Evolutionary conservation across 2,113 vertebrate species (phyloP).

Genomic region (Eulemur rufifrons): DNA sequence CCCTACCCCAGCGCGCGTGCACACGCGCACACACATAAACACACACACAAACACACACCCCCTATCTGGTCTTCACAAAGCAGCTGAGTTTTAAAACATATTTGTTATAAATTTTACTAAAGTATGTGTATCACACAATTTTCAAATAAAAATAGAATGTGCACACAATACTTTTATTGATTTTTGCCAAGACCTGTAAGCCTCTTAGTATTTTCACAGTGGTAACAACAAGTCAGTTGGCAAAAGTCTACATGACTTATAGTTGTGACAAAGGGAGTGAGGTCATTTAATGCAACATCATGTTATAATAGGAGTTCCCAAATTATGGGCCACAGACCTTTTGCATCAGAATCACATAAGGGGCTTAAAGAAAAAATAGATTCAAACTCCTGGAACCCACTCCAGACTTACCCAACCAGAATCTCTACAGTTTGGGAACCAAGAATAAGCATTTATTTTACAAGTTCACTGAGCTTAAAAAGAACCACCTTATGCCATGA

Average conservation of each 20-base stretch:
- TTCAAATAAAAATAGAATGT: background rate
- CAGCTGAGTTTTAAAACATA: background rate
- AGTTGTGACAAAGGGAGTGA: background rate
- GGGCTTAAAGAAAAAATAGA: background rate
- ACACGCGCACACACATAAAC: too few species aligned
- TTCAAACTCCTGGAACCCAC: background rate
- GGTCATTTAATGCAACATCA: background rate
- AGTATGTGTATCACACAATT: background rate
- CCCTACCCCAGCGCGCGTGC: too few species aligned
- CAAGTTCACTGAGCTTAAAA: background rate
- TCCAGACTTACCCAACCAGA: background rate
- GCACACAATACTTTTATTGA: background rate
- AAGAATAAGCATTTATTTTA: background rate
- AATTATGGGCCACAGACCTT: background rate
- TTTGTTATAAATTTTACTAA: background rate
- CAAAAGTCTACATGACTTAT: background rate
- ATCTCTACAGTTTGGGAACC: background rate
- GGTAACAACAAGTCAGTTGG: background rate
- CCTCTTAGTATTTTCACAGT: background rate
- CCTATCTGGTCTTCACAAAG: background rate
- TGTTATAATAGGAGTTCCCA: background rate
- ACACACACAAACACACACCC: too few species aligned
- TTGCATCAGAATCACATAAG: background rate
- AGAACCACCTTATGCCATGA: background rate
- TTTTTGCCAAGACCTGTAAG: background rate